phyloP scores from a whole-genome alignment of 2,113 vertebrate species.

The Microcebus lehilahytsara region DNA sequence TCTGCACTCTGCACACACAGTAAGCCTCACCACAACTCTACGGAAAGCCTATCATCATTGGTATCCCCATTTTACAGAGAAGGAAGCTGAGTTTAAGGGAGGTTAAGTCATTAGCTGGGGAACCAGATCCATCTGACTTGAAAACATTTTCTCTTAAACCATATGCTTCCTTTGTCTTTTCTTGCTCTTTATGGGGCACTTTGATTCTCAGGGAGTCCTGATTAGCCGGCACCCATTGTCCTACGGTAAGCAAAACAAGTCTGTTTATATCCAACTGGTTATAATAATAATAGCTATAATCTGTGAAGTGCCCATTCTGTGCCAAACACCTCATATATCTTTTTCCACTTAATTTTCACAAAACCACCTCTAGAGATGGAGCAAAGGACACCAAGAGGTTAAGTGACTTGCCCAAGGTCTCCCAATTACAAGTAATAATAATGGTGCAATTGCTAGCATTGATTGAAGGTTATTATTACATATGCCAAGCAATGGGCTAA shows the following conservation, averaged over 20 bases:
- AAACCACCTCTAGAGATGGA: neutral
- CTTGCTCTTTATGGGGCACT: neutral
- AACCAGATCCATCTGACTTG: neutral
- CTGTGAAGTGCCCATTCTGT: neutral
- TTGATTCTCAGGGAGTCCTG: neutral
- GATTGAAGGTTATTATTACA: neutral
- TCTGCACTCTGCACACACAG: neutral
- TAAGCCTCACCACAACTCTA: neutral
- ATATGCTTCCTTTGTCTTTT: neutral
- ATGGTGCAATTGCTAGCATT: neutral
- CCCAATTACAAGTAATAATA: neutral
- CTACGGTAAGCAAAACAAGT: neutral
- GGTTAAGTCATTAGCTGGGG: neutral
- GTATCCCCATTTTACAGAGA: neutral
- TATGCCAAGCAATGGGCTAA: neutral
- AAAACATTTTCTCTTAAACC: neutral
- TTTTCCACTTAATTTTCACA: neutral
- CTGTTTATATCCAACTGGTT: neutral
- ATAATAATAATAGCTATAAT: neutral
- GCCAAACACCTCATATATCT: neutral
- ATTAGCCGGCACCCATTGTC: neutral
- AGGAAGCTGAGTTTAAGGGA: neutral
- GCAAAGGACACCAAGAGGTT: neutral
- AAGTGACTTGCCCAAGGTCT: neutral
- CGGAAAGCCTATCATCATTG: rapidly evolving